These are phyloP conservation scores for Apeltes quadracus DNA, from an alignment of 2,113 vertebrate species.

Conservation along the genomic window DNA sequence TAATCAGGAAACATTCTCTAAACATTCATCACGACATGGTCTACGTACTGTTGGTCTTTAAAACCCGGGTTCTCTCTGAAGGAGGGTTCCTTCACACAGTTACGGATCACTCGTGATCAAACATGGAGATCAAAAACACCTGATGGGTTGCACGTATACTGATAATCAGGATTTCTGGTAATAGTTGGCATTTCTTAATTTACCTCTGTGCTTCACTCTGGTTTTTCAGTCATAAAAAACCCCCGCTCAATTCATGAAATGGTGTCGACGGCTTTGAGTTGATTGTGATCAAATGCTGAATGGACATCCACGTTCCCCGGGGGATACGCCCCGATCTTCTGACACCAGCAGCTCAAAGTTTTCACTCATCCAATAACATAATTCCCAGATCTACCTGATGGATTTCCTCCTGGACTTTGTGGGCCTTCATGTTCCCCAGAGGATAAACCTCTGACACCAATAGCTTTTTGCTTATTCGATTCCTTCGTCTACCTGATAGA, in stretches of 20 bases:
- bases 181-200: not conserved
- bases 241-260: not conserved
- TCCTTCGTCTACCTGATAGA: not conserved
- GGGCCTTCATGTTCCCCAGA: not conserved
- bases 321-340: not conserved
- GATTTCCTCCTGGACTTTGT: no score
- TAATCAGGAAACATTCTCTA: constrained; percentile 1
- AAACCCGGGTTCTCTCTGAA: not conserved
- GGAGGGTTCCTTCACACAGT: not conserved
- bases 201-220: not conserved
- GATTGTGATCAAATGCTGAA: not conserved
- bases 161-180: not conserved
- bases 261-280: not conserved
- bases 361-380: no score
- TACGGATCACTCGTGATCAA: not conserved
- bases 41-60: not conserved
- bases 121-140: not conserved
- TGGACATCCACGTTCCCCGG: not conserved
- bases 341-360: not conserved
- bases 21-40: constrained; percentile 32
- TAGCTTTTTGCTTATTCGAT: not conserved
- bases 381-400: no score
- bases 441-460: not conserved
- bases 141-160: not conserved
- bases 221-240: not conserved